Percentiles rank a stretch among this genome's conserved stretches.
These are phyloP conservation scores for Eulacestoma nigropectus DNA, from an alignment of 2,113 vertebrate genomes.

Conservation along the genomic window DNA sequence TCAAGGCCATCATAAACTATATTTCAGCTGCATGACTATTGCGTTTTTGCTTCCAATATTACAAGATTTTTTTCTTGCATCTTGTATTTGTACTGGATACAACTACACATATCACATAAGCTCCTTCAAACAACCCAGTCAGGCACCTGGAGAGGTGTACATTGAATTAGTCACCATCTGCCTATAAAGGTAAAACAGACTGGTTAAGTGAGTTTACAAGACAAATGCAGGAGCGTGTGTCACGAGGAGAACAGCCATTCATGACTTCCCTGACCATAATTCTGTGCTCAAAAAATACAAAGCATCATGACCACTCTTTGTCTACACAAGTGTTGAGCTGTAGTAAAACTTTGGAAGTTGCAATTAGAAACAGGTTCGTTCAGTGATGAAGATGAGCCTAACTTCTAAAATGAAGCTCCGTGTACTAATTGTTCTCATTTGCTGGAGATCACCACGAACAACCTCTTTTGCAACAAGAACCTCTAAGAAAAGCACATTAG, in stretches of 20 bases:
- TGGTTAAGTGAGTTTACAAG: not conserved
- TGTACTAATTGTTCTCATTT: not conserved
- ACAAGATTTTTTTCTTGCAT: not conserved
- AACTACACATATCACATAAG: accelerated
- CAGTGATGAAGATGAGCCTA: not conserved
- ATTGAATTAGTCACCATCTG: not conserved
- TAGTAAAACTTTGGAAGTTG: not conserved
- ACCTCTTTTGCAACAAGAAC: not conserved
- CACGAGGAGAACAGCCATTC: not conserved
- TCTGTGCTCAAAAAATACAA: not conserved
- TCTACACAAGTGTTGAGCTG: accelerated
- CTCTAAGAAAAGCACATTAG: not conserved
- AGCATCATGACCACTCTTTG: not conserved
- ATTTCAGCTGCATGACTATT: not conserved
- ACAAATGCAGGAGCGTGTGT: not conserved
- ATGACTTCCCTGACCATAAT: accelerated
- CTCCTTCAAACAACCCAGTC: not conserved
- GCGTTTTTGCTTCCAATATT: not conserved
- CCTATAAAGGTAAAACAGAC: not conserved
- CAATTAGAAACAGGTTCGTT: not conserved
- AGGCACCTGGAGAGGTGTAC: not conserved
- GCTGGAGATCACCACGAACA: not conserved
- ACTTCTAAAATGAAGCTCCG: not conserved
- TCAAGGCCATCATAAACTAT: not conserved
- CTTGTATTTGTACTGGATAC: not conserved